Evolutionary conservation across 2,113 vertebrate species (phyloP).

Genomic region (Cynopterus brachyotis): DNA sequence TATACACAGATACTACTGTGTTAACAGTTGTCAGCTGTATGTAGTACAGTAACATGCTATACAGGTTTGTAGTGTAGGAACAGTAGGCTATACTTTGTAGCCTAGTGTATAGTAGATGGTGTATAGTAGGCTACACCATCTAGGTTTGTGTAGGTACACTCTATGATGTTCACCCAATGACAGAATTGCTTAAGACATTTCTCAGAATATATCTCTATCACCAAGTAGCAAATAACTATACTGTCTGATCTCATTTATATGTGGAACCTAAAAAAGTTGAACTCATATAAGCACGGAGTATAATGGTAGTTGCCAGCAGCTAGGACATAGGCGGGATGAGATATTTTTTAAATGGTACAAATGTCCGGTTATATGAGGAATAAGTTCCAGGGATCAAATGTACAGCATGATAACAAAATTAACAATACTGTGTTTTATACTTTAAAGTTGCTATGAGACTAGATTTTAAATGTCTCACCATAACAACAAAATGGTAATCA

Average conservation of each 20-base stretch:
- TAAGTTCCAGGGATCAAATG: not conserved
- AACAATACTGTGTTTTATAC: not conserved
- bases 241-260: not conserved
- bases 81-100: not conserved
- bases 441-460: not conserved
- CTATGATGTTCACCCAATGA: not conserved
- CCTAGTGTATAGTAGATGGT: not conserved
- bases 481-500: not conserved
- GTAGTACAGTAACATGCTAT: not conserved
- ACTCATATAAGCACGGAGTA: not conserved
- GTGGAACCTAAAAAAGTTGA: not conserved
- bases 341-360: not conserved
- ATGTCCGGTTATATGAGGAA: not conserved
- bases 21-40: not conserved
- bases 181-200: not conserved
- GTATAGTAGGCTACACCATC: not conserved
- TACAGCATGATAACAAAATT: not conserved
- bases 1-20: not conserved
- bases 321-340: not conserved
- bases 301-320: not conserved
- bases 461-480: not conserved
- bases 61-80: not conserved
- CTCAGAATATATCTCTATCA: not conserved
- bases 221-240: not conserved
- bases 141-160: not conserved